These are phyloP conservation scores for Diadromus collaris DNA, from an alignment of 2,888 invertebrate genomes.

Conservation along the genomic window DNA sequence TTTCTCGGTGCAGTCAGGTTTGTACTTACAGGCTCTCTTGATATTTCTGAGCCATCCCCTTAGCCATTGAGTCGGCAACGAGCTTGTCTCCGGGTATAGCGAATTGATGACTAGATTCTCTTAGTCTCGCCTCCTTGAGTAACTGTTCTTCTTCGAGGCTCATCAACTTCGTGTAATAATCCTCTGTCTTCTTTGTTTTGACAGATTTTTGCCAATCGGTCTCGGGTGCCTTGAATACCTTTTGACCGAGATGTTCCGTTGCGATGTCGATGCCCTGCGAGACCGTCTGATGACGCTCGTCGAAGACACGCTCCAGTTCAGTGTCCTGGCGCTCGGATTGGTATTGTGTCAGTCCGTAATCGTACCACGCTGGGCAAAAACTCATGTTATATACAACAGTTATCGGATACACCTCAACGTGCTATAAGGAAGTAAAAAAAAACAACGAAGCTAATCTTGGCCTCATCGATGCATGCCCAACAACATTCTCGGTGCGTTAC, in stretches of 20 bases:
- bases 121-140: slow-evolving; percentile 89
- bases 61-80: slow-evolving; percentile 87
- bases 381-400: slow-evolving; percentile 65
- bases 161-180: slow-evolving; percentile 91
- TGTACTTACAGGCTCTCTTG: slow-evolving; percentile 91
- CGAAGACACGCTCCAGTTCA: slow-evolving; percentile 93
- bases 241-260: slow-evolving; percentile 82
- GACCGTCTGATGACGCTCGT: slow-evolving; percentile 88
- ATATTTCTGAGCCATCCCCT: slow-evolving; percentile 94
- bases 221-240: slow-evolving; percentile 86
- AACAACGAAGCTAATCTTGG: slow-evolving; percentile 45
- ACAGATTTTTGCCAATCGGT: slow-evolving; percentile 94
- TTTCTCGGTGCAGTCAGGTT: slow-evolving; percentile 11
- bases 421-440: slow-evolving; percentile 8
- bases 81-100: slow-evolving; percentile 93
- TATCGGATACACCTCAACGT: slow-evolving; percentile 36
- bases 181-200: slow-evolving; percentile 90
- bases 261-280: slow-evolving; percentile 84
- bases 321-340: slow-evolving; percentile 91
- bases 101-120: slow-evolving; percentile 90
- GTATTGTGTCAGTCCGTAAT: slow-evolving; percentile 91
- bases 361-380: slow-evolving; percentile 91
- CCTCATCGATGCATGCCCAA: slow-evolving; percentile 65
- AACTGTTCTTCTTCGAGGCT: slow-evolving; percentile 93
- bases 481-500: slow-evolving; percentile 66